A percentile compares a stretch with the other conserved stretches of the same genome.
phyloP scores from a whole-genome alignment of 2,113 vertebrate genomes.

The Gasterosteus nipponicus region DNA sequence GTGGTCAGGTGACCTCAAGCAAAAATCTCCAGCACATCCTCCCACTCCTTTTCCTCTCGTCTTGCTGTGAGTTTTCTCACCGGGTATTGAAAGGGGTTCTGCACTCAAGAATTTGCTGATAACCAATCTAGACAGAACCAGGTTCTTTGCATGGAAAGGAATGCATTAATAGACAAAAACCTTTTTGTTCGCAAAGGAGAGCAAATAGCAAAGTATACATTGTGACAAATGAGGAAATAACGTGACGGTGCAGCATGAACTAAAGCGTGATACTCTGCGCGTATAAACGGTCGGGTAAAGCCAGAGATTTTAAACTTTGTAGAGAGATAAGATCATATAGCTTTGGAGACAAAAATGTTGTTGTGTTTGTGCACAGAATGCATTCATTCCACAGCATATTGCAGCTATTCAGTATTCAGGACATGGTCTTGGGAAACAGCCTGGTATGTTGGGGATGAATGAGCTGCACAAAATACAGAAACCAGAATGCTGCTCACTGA shows the following conservation, averaged over 20 bases:
- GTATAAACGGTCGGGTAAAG: background rate
- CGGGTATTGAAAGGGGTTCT: conserved; percentile 36
- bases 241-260: conserved; percentile 12
- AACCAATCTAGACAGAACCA: conserved; percentile 36
- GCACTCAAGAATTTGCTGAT: conserved; percentile 45
- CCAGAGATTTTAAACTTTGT: conserved; percentile 30
- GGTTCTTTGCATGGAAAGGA: conserved; percentile 36
- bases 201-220: background rate
- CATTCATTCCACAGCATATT: conserved; percentile 63
- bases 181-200: conserved; percentile 25
- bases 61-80: conserved; percentile 49
- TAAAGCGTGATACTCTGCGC: background rate
- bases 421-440: conserved; percentile 64
- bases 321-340: conserved; percentile 58
- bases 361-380: conserved; percentile 51
- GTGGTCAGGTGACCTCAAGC: conserved; percentile 44
- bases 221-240: background rate
- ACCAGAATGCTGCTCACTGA: conserved; percentile 52
- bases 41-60: conserved; percentile 54
- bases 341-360: conserved; percentile 34
- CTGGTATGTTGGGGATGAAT: conserved; percentile 63
- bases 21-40: conserved; percentile 51
- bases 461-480: conserved; percentile 39
- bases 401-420: conserved; percentile 71
- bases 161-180: conserved; percentile 19